A percentile compares a stretch with the other conserved stretches of the same genome.
These are phyloP conservation scores for Lottia scabra DNA, from an alignment of 2,888 invertebrate genomes.

Conservation along the genomic window DNA sequence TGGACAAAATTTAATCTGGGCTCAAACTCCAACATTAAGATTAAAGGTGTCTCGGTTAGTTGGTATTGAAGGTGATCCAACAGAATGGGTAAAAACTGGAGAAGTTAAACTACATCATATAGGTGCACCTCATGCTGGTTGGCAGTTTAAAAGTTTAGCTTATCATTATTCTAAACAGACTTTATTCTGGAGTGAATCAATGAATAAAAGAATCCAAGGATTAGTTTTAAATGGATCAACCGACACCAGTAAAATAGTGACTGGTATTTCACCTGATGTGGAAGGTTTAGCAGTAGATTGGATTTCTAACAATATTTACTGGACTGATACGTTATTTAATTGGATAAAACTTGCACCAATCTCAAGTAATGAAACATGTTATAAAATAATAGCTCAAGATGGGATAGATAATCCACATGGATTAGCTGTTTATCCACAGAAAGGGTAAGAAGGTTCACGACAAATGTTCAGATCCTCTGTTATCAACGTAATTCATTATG, in stretches of 20 bases:
- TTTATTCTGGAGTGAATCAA: slow-evolving; percentile 59
- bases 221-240: slow-evolving; percentile 48
- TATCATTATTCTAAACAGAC: slow-evolving; percentile 50
- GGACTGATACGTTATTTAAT: slow-evolving; percentile 63
- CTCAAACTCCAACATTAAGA: slow-evolving; percentile 50
- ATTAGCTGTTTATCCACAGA: slow-evolving; percentile 58
- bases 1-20: slow-evolving; percentile 61
- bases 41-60: slow-evolving; percentile 55
- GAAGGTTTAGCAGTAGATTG: slow-evolving; percentile 63
- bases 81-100: slow-evolving; percentile 53
- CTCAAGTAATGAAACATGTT: slow-evolving; percentile 17
- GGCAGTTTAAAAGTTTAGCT: slow-evolving; percentile 61
- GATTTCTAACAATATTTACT: slow-evolving; percentile 62
- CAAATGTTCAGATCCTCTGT: too few relatives aligned
- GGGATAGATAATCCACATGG: slow-evolving; percentile 58
- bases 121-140: slow-evolving; percentile 58
- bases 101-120: slow-evolving; percentile 56
- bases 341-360: slow-evolving; percentile 61
- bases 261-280: slow-evolving; percentile 59
- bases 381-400: slow-evolving; percentile 42
- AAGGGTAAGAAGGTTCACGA: slow-evolving; percentile 46
- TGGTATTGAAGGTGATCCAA: slow-evolving; percentile 59
- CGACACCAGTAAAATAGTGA: slow-evolving; percentile 50
- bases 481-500: too few relatives aligned
- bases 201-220: slow-evolving; percentile 58